Percentiles rank a stretch among this genome's conserved stretches.
Evolutionary conservation across 2,797 vertebrate genomes (phyloP).

Genomic region (Thripadectes ignobilis): DNA sequence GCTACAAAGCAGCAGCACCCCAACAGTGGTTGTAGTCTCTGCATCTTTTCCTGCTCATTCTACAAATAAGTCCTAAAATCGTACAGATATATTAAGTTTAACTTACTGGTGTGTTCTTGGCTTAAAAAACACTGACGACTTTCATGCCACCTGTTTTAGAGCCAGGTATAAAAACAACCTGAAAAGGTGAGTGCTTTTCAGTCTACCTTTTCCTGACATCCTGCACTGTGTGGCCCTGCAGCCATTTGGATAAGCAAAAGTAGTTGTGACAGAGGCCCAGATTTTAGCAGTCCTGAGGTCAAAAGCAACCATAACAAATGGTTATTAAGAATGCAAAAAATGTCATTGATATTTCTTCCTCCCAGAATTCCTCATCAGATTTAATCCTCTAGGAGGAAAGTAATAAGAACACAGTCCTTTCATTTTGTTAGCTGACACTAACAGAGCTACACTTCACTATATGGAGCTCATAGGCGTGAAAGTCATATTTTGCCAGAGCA

Average conservation of each 20-base stretch:
- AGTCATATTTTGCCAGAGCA: not conserved
- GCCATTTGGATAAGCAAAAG: not conserved
- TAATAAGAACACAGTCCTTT: not conserved
- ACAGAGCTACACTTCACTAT: not conserved
- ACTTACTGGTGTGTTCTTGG: not conserved
- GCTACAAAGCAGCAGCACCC: not conserved
- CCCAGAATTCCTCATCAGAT: not conserved
- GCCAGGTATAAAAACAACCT: not conserved
- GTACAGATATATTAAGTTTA: not conserved
- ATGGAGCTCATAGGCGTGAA: not conserved
- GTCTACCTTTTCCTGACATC: not conserved
- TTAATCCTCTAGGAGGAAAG: not conserved
- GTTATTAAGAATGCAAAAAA: not conserved
- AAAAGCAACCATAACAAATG: fast-evolving
- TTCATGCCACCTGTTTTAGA: not conserved
- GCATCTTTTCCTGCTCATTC: not conserved
- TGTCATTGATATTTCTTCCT: fast-evolving
- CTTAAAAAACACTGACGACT: not conserved
- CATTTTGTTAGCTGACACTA: not conserved
- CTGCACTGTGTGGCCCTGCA: not conserved
- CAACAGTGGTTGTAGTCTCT: not conserved
- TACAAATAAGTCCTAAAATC: not conserved
- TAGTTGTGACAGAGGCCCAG: not conserved
- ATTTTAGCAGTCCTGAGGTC: not conserved
- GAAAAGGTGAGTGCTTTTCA: not conserved